Conservation (phyloP, 2,113 vertebrate genomes). For the Halichoerus grypus region DNA sequence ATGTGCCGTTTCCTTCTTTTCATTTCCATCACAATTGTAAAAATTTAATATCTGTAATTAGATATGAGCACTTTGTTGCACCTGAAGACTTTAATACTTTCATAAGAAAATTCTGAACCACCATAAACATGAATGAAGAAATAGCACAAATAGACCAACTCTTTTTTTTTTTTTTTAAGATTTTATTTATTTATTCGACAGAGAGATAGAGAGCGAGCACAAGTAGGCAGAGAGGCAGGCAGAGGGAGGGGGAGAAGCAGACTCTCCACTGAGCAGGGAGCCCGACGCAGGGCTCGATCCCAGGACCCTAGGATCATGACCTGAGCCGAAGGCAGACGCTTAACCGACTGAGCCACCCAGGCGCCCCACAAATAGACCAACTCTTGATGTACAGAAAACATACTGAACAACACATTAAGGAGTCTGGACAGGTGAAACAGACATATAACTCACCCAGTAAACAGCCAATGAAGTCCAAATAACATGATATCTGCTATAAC, state of each 20-base stretch:
- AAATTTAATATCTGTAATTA: not conserved
- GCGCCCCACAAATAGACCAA: too few relatives aligned
- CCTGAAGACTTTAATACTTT: not conserved
- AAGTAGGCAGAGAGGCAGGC: too few relatives aligned
- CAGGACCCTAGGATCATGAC: too few relatives aligned
- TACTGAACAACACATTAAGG: not conserved
- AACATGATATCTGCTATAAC: not conserved
- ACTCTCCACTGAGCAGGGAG: too few relatives aligned
- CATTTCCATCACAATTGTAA: not conserved
- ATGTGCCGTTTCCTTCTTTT: not conserved
- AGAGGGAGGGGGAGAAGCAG: too few relatives aligned
- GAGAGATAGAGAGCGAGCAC: too few relatives aligned
- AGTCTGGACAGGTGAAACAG: not conserved
- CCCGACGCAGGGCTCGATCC: too few relatives aligned
- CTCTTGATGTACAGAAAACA: not conserved
- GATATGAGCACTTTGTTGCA: not conserved
- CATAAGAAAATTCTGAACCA: not conserved
- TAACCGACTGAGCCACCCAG: too few relatives aligned
- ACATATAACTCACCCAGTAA: not conserved
- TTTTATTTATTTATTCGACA: too few relatives aligned
- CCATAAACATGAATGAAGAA: not conserved
- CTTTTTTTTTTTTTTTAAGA: too few relatives aligned
- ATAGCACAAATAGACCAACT: not conserved
- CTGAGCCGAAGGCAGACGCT: too few relatives aligned
- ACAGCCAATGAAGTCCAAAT: not conserved